phyloP scores from a whole-genome alignment of 2,113 vertebrate genomes.

The Tauraco erythrolophus region DNA sequence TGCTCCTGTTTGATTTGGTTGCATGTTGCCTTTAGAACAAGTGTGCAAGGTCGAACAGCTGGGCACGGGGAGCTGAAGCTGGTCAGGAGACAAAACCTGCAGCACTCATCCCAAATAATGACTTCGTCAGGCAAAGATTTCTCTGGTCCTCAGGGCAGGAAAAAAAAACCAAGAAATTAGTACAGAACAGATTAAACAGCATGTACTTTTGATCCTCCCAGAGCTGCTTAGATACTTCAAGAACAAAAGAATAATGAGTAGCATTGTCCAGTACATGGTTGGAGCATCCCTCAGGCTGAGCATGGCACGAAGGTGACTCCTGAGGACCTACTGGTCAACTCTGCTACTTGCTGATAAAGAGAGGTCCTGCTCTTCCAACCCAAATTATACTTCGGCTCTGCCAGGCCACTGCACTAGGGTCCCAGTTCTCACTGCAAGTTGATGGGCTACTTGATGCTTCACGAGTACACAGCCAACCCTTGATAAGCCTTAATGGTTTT shows the following conservation, averaged over 20 bases:
- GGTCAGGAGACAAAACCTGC: not conserved
- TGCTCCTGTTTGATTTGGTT: not conserved
- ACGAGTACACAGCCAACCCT: not conserved
- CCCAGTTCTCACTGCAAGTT: not conserved
- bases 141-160: not conserved
- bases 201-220: not conserved
- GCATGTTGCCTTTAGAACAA: not conserved
- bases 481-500: not conserved
- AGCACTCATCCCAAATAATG: not conserved
- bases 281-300: not conserved
- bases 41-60: not conserved
- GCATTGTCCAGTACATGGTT: no score
- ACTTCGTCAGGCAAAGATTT: not conserved
- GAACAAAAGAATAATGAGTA: not conserved
- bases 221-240: not conserved
- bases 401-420: not conserved
- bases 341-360: not conserved
- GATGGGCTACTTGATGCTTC: no score
- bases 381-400: not conserved
- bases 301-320: not conserved
- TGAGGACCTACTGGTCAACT: not conserved
- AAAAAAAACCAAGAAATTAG: not conserved
- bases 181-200: not conserved
- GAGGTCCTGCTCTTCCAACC: not conserved
- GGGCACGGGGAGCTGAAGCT: not conserved